These are phyloP conservation scores for Nasua narica DNA, from an alignment of 2,797 vertebrate genomes.

Conservation along the genomic window DNA sequence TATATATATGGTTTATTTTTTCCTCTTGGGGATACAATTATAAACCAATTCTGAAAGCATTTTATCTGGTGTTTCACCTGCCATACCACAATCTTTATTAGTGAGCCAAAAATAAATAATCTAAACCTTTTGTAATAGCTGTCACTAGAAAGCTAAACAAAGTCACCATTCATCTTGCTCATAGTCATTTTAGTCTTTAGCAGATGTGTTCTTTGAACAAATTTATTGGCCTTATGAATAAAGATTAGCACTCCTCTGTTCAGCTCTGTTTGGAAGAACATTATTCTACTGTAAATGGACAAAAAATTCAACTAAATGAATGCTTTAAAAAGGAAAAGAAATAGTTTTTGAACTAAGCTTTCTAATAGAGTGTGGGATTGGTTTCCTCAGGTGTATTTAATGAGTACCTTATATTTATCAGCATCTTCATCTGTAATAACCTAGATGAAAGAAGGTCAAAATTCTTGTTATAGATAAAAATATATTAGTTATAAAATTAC, in stretches of 20 bases:
- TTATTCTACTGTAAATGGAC: constrained; percentile 75
- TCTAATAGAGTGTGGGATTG: constrained; percentile 24
- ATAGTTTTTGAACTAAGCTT: constrained; percentile 4
- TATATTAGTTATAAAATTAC: not conserved
- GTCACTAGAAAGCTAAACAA: constrained; percentile 65
- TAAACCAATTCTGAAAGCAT: not conserved
- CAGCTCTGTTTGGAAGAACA: constrained; percentile 63
- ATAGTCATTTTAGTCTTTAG: constrained; percentile 67
- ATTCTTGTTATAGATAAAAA: not conserved
- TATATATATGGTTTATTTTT: not conserved
- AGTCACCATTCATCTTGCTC: constrained; percentile 64
- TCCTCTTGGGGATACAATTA: not conserved
- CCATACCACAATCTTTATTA: constrained; percentile 1
- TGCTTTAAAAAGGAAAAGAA: constrained; percentile 67
- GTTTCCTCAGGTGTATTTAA: constrained; percentile 42
- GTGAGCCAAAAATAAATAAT: constrained; percentile 48
- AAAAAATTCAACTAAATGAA: constrained; percentile 52
- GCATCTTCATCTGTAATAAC: not conserved
- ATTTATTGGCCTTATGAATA: constrained; percentile 79
- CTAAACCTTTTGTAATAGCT: constrained; percentile 51
- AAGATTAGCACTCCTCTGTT: constrained; percentile 75
- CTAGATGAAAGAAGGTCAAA: not conserved
- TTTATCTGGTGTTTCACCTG: constrained; percentile 61
- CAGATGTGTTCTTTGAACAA: constrained; percentile 73
- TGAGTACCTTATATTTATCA: not conserved